Evolutionary conservation across 1,140 invertebrate species (phyloP), one percentile per base, ranked within the genome.

Genomic region (Melipona quadrifasciata): DNA sequence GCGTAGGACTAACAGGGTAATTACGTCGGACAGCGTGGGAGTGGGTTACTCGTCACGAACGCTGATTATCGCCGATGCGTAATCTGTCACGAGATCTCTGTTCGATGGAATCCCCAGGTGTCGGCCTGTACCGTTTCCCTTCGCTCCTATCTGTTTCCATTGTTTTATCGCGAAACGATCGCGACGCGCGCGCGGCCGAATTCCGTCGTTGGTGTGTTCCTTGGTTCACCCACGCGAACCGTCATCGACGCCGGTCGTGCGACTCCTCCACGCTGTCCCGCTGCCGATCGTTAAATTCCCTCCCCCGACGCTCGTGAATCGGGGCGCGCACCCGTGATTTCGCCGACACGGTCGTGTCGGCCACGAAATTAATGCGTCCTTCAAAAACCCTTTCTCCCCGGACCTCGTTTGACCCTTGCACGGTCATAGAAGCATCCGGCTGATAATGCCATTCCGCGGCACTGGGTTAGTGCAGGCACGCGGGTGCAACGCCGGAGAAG

Each of bases 391-490:
- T 88, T 83, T 77, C 81, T 82, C 72, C 24, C 86, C 55, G 65
- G 53, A 64, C 73, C 64, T 72, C 88, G 89, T 86, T 89, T 85
- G 88, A 89, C 87, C 84, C 88, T 88, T 78, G 82, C 88, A 72
- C 72, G 77, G 73, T 85, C 87, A 84, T 87, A 89, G 86, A 85
- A 89, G 87, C 88, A 89, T 89, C 88, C 87, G 87, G 80, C 65
- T 89, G 88, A 90, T 90, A 89, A 90, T 90, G 82, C 83, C 82
- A 87, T 89, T 87, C 84, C 77, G 85, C 84, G 87, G 82, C 86
- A 92, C 67, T 92, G 85, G 91, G 90, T 92, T 92, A 91, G 86
- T 86, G 89, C 86, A 90, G 82, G 77, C 88, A 90, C 89, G 86
- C 83, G 89, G 82, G 82, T 86, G 86, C 89, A 87, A 85, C 71